Percentiles rank a stretch among this genome's conserved stretches.
Conservation (phyloP, 2,113 vertebrate genomes). For the Amazona guildingii region DNA sequence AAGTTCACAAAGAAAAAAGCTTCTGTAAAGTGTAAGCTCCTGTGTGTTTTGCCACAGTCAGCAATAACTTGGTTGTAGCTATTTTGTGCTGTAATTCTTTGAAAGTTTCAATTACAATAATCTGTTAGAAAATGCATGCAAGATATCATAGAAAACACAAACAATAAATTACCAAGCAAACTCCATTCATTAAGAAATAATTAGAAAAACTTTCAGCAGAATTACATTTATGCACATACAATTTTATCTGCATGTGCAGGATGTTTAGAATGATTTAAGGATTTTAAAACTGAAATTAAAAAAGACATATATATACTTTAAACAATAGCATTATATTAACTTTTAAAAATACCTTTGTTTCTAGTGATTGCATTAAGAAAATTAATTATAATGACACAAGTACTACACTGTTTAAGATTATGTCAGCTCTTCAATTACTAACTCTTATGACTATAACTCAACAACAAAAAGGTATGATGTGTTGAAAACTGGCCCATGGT, state of each 20-base stretch:
- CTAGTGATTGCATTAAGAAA: not conserved
- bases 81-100: not conserved
- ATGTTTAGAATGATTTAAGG: not conserved
- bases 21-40: not conserved
- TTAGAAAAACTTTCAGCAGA: not conserved
- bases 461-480: not conserved
- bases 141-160: not conserved
- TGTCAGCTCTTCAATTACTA: not conserved
- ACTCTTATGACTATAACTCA: not conserved
- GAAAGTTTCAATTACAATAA: not conserved
- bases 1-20: not conserved
- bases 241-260: not conserved
- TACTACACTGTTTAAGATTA: not conserved
- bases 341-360: not conserved
- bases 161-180: not conserved
- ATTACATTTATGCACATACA: not conserved
- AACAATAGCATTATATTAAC: not conserved
- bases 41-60: not conserved
- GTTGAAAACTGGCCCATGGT: not conserved
- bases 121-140: not conserved
- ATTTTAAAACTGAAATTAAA: slow-evolving; percentile 11
- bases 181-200: not conserved
- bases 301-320: not conserved
- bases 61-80: not conserved
- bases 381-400: not conserved